Evolutionary conservation across 2,888 invertebrate genomes (phyloP), one percentile per base, ranked within the genome.

Genomic region (Nematopogon swammerdamellus): DNA sequence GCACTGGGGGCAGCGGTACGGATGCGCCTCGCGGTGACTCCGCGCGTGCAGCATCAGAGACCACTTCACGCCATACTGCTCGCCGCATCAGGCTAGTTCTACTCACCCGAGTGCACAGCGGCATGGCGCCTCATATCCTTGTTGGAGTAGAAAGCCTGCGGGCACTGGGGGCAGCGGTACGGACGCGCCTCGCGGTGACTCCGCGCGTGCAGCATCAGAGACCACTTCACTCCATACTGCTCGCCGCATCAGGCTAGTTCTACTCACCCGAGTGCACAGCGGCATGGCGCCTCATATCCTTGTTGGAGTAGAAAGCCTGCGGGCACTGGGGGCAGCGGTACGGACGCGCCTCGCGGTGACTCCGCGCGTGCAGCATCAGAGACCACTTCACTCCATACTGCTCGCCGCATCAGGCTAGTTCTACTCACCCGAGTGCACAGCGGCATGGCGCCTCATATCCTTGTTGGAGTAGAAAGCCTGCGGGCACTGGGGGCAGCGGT

Each of bases 41-140:
- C 70, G 64, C 43, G 74, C 61, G 59, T 88, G 87, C 25, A 80
- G 64, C 44, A 80, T 81, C 19, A 87, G 63, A 18, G 85, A 81
- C 58, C 83, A 82, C 57, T 80, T 83, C 18, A 84, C 73, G 50
- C 80, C 76, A 58, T 85, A 87, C 49, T 73, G 67, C 57, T 85
- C 85, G 2, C 80, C 82, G 60, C 87, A 87, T 53, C 25, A 25
- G n/a, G 25, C 25, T 25, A 8, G 25, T 25, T 8, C 25, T 36
- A 63, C 61, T 60, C 72, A 89, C 89, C 86, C 44, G 82, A 74
- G 64, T 91, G 90, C 45, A 85, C 85, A 47, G 85, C 82, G 44
- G 80, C 72, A 61, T 92, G 92, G 0, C 91, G 71, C 45, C 84
- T 75, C 61, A 90, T 76, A 61, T 89, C 88, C 62, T 87, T 86